Percentiles rank a stretch among this genome's conserved stretches.
phyloP scores from a whole-genome alignment of 2,113 vertebrate genomes.

The Ciconia stormi region DNA sequence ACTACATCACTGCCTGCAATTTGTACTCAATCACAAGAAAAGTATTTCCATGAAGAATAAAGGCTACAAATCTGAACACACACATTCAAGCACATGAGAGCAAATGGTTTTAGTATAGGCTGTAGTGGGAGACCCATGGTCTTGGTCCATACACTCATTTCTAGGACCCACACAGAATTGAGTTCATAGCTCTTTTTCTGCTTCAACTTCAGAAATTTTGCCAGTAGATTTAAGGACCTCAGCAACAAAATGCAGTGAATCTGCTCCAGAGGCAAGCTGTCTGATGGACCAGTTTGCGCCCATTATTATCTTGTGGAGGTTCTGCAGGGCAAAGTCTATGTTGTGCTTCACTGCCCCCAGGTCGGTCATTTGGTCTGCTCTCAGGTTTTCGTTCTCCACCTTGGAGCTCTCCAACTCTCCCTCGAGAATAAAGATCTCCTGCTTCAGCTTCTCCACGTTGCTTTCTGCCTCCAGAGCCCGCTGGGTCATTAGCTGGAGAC shows the following conservation, averaged over 20 bases:
- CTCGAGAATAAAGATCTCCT: constrained; percentile 78
- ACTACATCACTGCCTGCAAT: neutral
- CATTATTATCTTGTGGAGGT: constrained; percentile 66
- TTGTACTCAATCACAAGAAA: neutral
- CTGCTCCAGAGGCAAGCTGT: constrained; percentile 15
- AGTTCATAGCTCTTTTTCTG: neutral
- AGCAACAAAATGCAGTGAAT: constrained; percentile 19
- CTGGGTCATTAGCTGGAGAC: constrained; percentile 80
- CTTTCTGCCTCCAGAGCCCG: constrained; percentile 78
- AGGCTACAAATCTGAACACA: neutral
- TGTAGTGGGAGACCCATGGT: neutral
- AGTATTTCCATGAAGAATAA: neutral
- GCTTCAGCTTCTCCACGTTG: constrained; percentile 70
- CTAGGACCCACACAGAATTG: neutral
- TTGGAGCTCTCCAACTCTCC: constrained; percentile 68
- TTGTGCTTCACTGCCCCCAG: constrained; percentile 72
- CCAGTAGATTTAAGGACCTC: constrained; percentile 66
- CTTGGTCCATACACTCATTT: fast-evolving
- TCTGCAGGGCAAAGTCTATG: constrained; percentile 73
- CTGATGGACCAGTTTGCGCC: constrained; percentile 70
- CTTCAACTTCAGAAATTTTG: constrained; percentile 52
- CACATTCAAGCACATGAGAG: neutral
- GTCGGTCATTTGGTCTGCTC: constrained; percentile 52
- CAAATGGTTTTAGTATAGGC: neutral
- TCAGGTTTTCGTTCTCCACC: constrained; percentile 70